Evolutionary conservation across 2,797 vertebrate genomes (phyloP).

Genomic region (Melanotaenia nigrans): DNA sequence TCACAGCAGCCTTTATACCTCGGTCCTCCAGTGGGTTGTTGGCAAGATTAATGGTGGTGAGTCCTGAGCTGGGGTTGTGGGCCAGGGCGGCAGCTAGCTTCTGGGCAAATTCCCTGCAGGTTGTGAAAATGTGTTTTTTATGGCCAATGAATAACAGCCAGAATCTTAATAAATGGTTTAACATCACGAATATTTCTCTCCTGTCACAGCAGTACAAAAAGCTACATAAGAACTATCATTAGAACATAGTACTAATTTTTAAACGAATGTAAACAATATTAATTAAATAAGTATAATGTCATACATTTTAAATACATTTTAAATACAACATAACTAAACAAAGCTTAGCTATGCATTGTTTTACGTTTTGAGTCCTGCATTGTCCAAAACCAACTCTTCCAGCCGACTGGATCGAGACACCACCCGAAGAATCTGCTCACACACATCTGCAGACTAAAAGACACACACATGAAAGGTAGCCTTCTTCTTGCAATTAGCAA

Average conservation of each 20-base stretch:
- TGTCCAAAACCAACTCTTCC: conserved; percentile 94
- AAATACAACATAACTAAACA: too few relatives aligned
- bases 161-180: background rate
- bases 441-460: conserved; percentile 91
- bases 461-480: conserved; percentile 27
- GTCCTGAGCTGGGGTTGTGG: conserved; percentile 93
- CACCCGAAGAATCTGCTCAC: conserved; percentile 94
- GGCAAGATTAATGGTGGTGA: conserved; percentile 94
- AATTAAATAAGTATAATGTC: background rate
- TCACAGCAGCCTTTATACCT: conserved; percentile 81
- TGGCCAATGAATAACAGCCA: background rate
- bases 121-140: conserved; percentile 13
- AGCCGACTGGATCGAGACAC: conserved; percentile 91
- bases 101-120: conserved; percentile 93
- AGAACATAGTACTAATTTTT: background rate
- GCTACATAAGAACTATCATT: background rate
- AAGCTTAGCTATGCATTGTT: conserved; percentile 38
- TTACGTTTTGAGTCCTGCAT: conserved; percentile 95
- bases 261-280: background rate
- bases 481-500: background rate
- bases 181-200: background rate
- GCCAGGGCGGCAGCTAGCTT: conserved; percentile 91
- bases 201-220: background rate
- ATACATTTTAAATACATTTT: background rate
- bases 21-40: conserved; percentile 96